phyloP scores from a whole-genome alignment of 2,888 invertebrate species.

The Nasonia oneida region DNA sequence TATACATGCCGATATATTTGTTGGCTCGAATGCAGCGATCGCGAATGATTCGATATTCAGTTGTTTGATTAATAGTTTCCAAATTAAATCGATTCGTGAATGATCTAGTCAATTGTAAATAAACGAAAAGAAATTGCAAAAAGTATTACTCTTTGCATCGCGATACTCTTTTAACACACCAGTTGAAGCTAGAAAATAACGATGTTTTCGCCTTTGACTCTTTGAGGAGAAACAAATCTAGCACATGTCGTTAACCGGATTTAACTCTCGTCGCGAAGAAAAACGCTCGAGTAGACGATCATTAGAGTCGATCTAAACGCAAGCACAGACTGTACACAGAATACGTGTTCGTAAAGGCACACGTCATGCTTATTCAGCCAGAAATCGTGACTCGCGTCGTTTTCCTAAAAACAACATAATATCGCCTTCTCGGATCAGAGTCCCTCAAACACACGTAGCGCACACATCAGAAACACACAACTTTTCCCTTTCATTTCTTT shows the following conservation, averaged over 20 bases:
- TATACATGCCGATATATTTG: neutral
- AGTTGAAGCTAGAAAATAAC: neutral
- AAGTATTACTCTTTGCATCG: too few species aligned
- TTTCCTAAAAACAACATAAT: conserved; percentile 4
- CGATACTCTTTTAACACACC: too few species aligned
- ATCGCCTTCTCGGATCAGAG: neutral
- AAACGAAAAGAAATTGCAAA: too few species aligned
- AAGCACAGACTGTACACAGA: neutral
- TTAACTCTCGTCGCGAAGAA: neutral
- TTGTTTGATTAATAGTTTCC: neutral
- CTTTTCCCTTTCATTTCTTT: conserved; percentile 43
- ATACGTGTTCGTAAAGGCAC: neutral
- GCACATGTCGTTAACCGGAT: neutral
- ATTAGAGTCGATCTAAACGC: neutral
- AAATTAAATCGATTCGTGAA: neutral
- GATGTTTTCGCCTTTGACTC: neutral
- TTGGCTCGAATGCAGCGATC: neutral
- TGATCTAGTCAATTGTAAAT: neutral
- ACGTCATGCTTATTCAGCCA: neutral
- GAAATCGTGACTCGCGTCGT: neutral
- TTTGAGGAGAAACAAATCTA: neutral
- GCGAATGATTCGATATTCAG: neutral
- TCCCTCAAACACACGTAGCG: neutral
- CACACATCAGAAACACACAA: conserved; percentile 8
- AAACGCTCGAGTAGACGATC: neutral